These are phyloP conservation scores for Rhagonycha fulva DNA, from an alignment of 2,888 invertebrate species.

Conservation along the genomic window DNA sequence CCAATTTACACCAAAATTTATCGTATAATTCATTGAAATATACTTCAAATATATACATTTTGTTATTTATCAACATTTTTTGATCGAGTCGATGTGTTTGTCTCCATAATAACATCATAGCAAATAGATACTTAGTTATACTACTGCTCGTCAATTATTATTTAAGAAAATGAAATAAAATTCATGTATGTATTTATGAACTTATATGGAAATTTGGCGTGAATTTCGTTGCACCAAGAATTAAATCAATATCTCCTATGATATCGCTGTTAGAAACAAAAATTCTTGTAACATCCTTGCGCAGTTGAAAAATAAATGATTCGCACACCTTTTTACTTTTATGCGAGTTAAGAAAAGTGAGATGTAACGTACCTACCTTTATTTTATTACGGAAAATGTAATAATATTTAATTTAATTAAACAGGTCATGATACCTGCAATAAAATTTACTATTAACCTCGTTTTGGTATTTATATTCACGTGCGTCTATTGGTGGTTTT, in stretches of 20 bases:
- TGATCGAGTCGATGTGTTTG: background rate
- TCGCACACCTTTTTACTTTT: background rate
- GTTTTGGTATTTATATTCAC: background rate
- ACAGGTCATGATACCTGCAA: background rate
- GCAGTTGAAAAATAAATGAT: slow-evolving; percentile 26
- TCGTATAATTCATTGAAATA: slow-evolving; percentile 46
- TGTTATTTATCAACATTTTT: slow-evolving; percentile 26
- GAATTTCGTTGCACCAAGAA: slow-evolving; percentile 38
- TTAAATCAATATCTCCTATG: slow-evolving; percentile 39
- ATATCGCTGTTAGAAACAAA: slow-evolving; percentile 25
- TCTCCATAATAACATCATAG: background rate
- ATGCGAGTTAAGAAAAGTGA: background rate
- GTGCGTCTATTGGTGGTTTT: background rate
- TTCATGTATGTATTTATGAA: slow-evolving; percentile 29
- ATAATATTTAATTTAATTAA: background rate
- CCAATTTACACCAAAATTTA: slow-evolving; percentile 53
- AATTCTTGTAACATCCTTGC: slow-evolving; percentile 24
- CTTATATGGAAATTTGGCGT: slow-evolving; percentile 37
- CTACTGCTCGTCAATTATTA: background rate
- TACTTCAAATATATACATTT: slow-evolving; percentile 40
- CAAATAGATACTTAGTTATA: background rate
- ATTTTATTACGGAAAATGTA: background rate
- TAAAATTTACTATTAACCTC: background rate
- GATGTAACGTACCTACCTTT: background rate
- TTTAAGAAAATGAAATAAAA: background rate